phyloP scores from a whole-genome alignment of 2,888 invertebrate species.

The Ormia ochracea region DNA sequence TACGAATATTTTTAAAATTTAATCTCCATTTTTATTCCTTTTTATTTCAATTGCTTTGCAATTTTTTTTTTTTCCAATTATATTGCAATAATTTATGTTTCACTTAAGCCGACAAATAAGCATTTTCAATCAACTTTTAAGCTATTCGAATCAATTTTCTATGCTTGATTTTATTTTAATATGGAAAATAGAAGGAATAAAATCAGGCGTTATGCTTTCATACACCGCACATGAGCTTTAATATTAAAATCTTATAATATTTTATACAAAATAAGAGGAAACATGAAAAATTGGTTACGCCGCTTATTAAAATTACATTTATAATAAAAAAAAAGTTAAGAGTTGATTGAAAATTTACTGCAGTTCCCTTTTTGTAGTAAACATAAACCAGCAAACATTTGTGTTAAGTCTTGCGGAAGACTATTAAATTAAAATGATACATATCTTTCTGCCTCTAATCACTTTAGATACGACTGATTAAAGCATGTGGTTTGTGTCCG shows the following conservation, averaged over 20 bases:
- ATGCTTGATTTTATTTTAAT: slow-evolving; percentile 4
- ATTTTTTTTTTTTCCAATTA: not conserved
- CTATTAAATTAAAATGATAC: too few relatives aligned
- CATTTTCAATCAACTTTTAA: slow-evolving; percentile 4
- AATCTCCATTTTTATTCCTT: not conserved
- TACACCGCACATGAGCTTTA: not conserved
- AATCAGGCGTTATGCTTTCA: slow-evolving; percentile 42
- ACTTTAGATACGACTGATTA: too few relatives aligned
- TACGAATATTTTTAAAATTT: too few relatives aligned
- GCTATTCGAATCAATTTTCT: slow-evolving; percentile 19
- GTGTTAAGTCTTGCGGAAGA: too few relatives aligned
- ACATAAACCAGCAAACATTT: slow-evolving; percentile 18
- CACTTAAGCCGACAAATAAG: not conserved
- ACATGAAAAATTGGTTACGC: slow-evolving; percentile 19
- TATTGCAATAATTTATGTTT: not conserved
- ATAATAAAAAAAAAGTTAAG: not conserved
- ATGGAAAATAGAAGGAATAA: not conserved
- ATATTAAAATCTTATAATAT: not conserved
- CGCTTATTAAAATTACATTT: slow-evolving; percentile 6
- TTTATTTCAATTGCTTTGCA: not conserved
- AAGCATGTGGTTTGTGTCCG: too few relatives aligned
- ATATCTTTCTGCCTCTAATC: too few relatives aligned
- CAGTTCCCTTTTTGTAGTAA: not conserved
- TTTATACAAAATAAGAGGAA: not conserved
- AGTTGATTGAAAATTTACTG: slow-evolving; percentile 38